Conservation (phyloP, 2,797 vertebrate genomes). For the Sebastes cheni region DNA sequence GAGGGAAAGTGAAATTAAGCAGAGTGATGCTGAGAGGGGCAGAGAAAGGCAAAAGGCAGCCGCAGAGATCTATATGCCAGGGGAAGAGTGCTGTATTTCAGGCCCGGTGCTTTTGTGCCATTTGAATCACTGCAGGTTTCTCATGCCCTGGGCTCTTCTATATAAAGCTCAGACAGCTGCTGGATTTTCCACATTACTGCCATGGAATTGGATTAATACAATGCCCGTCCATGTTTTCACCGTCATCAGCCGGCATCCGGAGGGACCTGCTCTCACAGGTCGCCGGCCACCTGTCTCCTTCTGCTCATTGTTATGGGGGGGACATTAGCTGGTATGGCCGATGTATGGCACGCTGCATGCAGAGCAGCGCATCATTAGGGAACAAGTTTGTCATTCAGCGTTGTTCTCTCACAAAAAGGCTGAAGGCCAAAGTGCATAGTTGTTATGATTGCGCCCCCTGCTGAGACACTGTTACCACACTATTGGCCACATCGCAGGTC, state of each 20-base stretch:
- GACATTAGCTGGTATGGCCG: constrained; percentile 4
- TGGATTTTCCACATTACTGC: constrained; percentile 74
- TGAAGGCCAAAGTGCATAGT: neutral
- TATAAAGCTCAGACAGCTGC: constrained; percentile 77
- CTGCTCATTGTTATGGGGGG: constrained; percentile 43
- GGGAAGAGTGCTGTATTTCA: constrained; percentile 62
- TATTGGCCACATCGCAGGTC: accelerated
- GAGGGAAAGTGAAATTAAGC: constrained; percentile 58
- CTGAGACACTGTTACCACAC: neutral
- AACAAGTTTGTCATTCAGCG: constrained; percentile 7
- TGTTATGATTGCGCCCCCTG: neutral
- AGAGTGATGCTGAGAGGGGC: constrained; percentile 38
- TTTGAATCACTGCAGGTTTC: constrained; percentile 72
- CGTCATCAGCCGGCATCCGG: constrained; percentile 54
- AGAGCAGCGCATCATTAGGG: constrained; percentile 26
- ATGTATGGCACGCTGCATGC: constrained; percentile 14
- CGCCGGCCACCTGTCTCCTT: constrained; percentile 60
- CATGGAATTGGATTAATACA: constrained; percentile 73
- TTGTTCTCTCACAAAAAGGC: neutral
- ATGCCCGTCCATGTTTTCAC: constrained; percentile 53
- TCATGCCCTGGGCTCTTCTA: constrained; percentile 66
- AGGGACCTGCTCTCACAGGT: constrained; percentile 59
- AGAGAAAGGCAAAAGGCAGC: constrained; percentile 42
- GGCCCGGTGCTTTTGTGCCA: constrained; percentile 65
- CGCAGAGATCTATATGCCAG: constrained; percentile 51